Base-by-base conservation (phyloP, 1,140 invertebrate genomes). In the Linepithema humile region DNA sequence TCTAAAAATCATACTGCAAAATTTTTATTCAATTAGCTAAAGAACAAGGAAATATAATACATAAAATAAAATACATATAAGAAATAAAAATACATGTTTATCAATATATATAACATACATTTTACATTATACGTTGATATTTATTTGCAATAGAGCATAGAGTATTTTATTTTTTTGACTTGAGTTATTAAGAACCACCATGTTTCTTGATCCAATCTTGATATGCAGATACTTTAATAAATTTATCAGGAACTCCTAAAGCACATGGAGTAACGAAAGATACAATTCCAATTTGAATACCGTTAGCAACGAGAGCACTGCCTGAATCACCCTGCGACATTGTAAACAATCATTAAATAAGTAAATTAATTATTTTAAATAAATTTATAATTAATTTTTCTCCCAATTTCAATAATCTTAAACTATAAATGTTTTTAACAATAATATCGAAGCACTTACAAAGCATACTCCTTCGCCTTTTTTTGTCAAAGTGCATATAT, bases 251-350 rank as follows among this genome's bases (percentile, higher is more conserved):
- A 82, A 94, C 94, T 12, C 95, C 95, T 65, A 90, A 85, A 15
- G 96, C 96, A 90, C 96, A 96, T 3, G 96, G 95, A 17, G 94
- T 94, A 7, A 96, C 96, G 94, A 96, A 96, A 3, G 96, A 96
- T 3, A 96, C 96, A 26, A 96, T 93, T 55, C 96, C 96, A 75
- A 96, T 95, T 38, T 96, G 92, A 75, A 94, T 88, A 12, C 92
- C 91, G 62, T 93, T 90, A 5, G 83, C 85, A 12, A 94, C 93
- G 50, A 96, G 77, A 48, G 96, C 95, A 67, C 96, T 95, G 48
- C 96, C 96, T 5, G 95, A 96, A 91, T 96, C 96, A 64, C 96
- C 95, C 95, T 94, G 40, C 5, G 86, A 84, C 85, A 50, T 64
- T 83, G 65, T 15, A 83, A 48, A 48, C 62, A 88, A 85, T 40